Percentiles rank a stretch among this genome's conserved stretches.
phyloP scores from a whole-genome alignment of 2,113 vertebrate species.

The Syngnathus typhle region DNA sequence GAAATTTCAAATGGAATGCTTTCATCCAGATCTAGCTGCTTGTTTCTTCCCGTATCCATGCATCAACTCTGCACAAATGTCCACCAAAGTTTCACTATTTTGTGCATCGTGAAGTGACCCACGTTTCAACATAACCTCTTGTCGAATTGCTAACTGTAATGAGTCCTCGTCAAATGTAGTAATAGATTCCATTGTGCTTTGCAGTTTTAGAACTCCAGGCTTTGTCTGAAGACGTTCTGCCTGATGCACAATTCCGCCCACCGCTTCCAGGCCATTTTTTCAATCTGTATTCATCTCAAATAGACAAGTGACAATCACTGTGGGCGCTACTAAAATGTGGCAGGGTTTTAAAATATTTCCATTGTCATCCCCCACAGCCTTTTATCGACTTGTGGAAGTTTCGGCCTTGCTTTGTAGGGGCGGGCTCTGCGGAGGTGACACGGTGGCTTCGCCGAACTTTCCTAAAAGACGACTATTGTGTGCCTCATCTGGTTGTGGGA shows the following conservation, averaged over 20 bases:
- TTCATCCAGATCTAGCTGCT: too few species aligned
- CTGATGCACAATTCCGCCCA: neutral
- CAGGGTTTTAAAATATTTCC: conserved; percentile 9
- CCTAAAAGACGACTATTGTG: conserved; percentile 36
- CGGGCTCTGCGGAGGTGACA: conserved; percentile 13
- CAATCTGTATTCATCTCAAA: conserved; percentile 17
- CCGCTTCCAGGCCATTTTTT: conserved; percentile 1
- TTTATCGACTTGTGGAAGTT: conserved; percentile 23
- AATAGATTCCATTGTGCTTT: neutral
- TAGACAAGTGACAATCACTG: conserved; percentile 3
- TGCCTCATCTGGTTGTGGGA: conserved; percentile 22
- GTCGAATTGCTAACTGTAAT: neutral
- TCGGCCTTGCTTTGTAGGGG: conserved; percentile 30
- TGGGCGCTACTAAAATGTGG: conserved; percentile 1
- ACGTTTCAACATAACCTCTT: neutral
- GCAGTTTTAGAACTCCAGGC: neutral
- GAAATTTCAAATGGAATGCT: too few species aligned
- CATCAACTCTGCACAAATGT: too few species aligned
- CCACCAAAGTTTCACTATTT: too few species aligned
- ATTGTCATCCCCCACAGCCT: conserved; percentile 33
- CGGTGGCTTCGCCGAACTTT: conserved; percentile 32
- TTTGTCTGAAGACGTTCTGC: conserved; percentile 8
- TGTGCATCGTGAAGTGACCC: neutral
- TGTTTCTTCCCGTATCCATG: too few species aligned
- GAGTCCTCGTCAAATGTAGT: neutral